Base-by-base conservation (phyloP, 2,113 vertebrate genomes). In the Dascyllus trimaculatus region DNA sequence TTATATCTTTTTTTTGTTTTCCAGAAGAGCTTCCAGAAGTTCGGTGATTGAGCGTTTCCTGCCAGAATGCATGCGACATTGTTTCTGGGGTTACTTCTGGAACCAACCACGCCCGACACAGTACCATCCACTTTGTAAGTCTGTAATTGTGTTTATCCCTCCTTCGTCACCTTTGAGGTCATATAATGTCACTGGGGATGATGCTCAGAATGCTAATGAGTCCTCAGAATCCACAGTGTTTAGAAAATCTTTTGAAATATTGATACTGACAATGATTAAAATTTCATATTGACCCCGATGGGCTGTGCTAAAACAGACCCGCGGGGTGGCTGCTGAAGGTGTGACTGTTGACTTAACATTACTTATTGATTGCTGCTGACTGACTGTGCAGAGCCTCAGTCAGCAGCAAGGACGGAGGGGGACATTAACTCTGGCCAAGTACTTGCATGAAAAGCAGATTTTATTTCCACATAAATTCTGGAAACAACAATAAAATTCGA, bases 281-380 rank as follows among this genome's bases (percentile, higher is more conserved):
- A 58, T 85, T 88, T 92, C 58, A 91, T 87, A 45, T 7, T 5
- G n/a, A 26, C 14, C 40, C 56, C 40, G 80, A 51, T 52, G 71
- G 77, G 65, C 38, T 69, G 65, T 25, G 60, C 72, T 57, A 54
- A 73, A 65, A 72, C 61, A 61, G 71, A 40, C 35, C 68, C 38
- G 35, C 11, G 1, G 71, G 71, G 80, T 49, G 78, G 43, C 77
- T 72, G 72, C 59, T 60, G 79, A 73, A 90, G 83, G 90, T 89
- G 46, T 67, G 81, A 90, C 82, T 91, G 88, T 89, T 91, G 91
- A 93, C 84, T 90, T 86, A 82, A 69, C 82, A 88, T 93, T 84
- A 93, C 25, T 94, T 93, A 93, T 94, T 90, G 80, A 91, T 93
- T 19, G 4, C 5, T 11, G 18, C 18, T 2, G 60, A 67, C 77